Evolutionary conservation across 2,888 invertebrate species (phyloP), one percentile per base, ranked within the genome.

Genomic region (Sussaba pulchella): DNA sequence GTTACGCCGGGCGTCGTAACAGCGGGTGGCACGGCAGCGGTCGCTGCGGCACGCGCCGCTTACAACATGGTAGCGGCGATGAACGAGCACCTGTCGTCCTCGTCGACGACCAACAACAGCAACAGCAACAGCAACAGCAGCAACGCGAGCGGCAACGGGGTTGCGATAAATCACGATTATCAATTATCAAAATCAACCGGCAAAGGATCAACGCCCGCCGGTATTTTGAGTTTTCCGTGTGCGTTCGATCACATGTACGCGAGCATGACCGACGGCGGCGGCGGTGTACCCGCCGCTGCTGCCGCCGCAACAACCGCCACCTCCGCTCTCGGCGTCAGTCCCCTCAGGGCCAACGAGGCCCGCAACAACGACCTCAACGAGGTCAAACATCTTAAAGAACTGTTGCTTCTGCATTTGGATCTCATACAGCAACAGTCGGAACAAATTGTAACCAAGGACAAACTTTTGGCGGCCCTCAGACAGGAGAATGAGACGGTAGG

Each of bases 391-490:
- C 93, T 96, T 67, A 97, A 97, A 92, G 96, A 96, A 84, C 94
- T 98, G 89, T 93, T 98, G 83, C 93, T 97, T 78, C 94, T 96
- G 85, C 97, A 98, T 91, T 93, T 98, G 88, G 97, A 98, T 92
- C 93, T 98, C 82, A 97, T 98, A 90, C 97, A 98, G 91, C 97
- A 97, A 92, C 98, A 98, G 92, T 97, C 97, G 88, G 97, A 98
- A 89, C 95, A 96, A 87, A 94, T 98, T 83, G 94, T 95, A 85
- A 95, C 95, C 86, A 97, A 96, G 92, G 97, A 98, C 87, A 96
- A 96, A 90, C 93, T 95, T 69, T 94, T 97, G 83, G 94, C 95
- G 77, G 94, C 95, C 71, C 93, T 97, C 41, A 94, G 94, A 89
- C 94, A 95, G 87, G 97, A 98, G 93, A 96, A 97, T 93, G 96